A percentile compares a stretch with the other conserved stretches of the same genome.
Evolutionary conservation across 2,797 vertebrate species (phyloP).

Genomic region (Margarornis squamiger): DNA sequence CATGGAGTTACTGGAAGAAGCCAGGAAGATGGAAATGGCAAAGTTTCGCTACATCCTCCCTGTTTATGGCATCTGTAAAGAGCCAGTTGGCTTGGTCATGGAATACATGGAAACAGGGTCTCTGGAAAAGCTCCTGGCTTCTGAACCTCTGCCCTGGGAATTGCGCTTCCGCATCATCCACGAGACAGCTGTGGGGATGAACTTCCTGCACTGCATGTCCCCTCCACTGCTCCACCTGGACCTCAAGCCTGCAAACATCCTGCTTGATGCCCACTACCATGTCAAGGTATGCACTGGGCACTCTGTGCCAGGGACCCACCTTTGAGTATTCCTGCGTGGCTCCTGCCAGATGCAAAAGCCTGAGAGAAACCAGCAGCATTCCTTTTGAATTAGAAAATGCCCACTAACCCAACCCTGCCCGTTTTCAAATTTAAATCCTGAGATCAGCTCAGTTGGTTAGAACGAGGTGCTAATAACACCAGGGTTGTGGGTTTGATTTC

Average conservation of each 20-base stretch:
- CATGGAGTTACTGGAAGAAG: constrained; percentile 90
- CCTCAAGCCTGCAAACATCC: constrained; percentile 97
- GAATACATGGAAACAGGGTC: constrained; percentile 99
- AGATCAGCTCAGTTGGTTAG: background rate
- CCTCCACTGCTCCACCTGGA: constrained; percentile 95
- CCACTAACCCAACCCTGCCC: background rate
- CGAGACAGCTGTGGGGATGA: constrained; percentile 97
- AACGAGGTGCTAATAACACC: background rate
- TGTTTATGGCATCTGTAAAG: constrained; percentile 94
- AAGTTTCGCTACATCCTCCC: constrained; percentile 97
- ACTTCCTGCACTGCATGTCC: constrained; percentile 97
- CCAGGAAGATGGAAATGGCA: constrained; percentile 98
- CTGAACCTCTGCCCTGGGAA: constrained; percentile 92
- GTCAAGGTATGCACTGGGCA: constrained; percentile 82
- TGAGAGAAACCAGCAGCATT: background rate
- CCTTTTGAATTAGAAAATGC: background rate
- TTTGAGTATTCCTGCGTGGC: background rate
- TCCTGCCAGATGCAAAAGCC: background rate
- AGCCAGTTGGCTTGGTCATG: constrained; percentile 95
- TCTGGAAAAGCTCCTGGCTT: constrained; percentile 90
- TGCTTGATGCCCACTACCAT: constrained; percentile 96
- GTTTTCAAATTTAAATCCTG: background rate
- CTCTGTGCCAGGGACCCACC: background rate
- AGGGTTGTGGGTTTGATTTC: background rate
- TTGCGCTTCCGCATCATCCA: constrained; percentile 95